Evolutionary conservation across 2,113 vertebrate genomes (phyloP).

Genomic region (Rhea pennata): DNA sequence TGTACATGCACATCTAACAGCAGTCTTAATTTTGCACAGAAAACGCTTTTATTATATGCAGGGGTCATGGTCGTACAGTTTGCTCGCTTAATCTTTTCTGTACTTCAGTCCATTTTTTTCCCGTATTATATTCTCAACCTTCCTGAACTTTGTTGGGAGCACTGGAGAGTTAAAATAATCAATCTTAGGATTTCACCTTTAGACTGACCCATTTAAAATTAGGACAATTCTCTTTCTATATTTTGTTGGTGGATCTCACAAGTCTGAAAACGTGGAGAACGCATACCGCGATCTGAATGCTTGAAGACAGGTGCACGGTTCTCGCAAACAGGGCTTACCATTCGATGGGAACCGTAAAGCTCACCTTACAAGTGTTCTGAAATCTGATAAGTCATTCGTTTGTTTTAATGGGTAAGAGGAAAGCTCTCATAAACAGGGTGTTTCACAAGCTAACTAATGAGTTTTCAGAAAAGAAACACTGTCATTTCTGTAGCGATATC

Average conservation of each 20-base stretch:
- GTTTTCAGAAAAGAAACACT: constrained; percentile 2
- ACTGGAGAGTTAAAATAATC: constrained; percentile 19
- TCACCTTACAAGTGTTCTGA: neutral
- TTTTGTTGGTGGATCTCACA: neutral
- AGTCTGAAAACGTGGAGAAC: neutral
- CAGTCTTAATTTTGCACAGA: constrained; percentile 33
- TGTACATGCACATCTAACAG: neutral
- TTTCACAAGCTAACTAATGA: constrained; percentile 19
- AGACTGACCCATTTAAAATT: constrained; percentile 1
- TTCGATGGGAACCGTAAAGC: neutral
- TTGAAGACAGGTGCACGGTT: neutral
- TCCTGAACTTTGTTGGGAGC: constrained; percentile 29
- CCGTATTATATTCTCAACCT: constrained; percentile 5
- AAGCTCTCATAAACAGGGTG: constrained; percentile 30
- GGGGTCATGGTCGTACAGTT: neutral
- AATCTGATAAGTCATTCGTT: constrained; percentile 25
- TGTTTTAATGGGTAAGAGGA: constrained; percentile 5
- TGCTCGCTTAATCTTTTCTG: constrained; percentile 46
- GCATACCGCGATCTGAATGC: neutral
- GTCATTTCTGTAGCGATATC: neutral
- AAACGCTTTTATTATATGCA: constrained; percentile 32
- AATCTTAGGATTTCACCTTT: neutral
- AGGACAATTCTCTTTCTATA: neutral
- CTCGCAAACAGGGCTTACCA: constrained; percentile 7
- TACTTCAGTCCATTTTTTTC: constrained; percentile 5